phyloP scores from a whole-genome alignment of 2,888 invertebrate genomes.

The Cabera pusaria region DNA sequence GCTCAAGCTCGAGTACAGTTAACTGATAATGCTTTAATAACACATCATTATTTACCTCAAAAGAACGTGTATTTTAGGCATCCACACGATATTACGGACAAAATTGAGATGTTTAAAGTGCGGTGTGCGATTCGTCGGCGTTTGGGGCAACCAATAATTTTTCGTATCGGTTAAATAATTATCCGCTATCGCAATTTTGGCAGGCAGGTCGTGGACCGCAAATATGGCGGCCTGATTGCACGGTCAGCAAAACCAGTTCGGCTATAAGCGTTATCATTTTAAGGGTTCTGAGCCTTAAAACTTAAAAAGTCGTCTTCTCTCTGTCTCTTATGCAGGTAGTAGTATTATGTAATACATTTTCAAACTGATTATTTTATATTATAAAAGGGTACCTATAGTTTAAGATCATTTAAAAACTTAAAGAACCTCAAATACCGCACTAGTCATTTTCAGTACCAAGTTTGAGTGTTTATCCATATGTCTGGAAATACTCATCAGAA shows the following conservation, averaged over 20 bases:
- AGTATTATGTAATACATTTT: too few relatives aligned
- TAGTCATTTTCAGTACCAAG: too few relatives aligned
- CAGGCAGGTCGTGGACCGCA: conserved; percentile 61
- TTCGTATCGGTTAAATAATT: conserved; percentile 75
- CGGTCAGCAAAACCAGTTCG: conserved; percentile 47
- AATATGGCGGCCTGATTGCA: conserved; percentile 60
- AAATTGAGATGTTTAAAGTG: conserved; percentile 73
- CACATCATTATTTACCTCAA: conserved; percentile 18
- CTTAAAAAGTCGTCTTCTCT: too few relatives aligned
- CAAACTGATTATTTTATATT: too few relatives aligned
- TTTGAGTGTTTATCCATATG: too few relatives aligned
- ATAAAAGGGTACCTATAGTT: too few relatives aligned
- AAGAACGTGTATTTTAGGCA: conserved; percentile 19
- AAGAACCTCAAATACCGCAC: too few relatives aligned
- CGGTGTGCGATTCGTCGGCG: conserved; percentile 54
- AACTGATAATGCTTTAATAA: conserved; percentile 15
- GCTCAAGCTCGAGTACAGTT: conserved; percentile 1
- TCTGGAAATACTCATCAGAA: too few relatives aligned
- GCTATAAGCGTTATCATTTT: too few relatives aligned
- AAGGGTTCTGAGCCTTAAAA: too few relatives aligned
- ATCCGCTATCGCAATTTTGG: conserved; percentile 72
- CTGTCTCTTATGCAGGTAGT: too few relatives aligned
- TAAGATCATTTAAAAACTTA: too few relatives aligned
- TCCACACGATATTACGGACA: conserved; percentile 33
- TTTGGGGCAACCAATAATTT: conserved; percentile 67